Conservation (phyloP, 1,140 invertebrate species). For the Lasioglossum albipes region DNA sequence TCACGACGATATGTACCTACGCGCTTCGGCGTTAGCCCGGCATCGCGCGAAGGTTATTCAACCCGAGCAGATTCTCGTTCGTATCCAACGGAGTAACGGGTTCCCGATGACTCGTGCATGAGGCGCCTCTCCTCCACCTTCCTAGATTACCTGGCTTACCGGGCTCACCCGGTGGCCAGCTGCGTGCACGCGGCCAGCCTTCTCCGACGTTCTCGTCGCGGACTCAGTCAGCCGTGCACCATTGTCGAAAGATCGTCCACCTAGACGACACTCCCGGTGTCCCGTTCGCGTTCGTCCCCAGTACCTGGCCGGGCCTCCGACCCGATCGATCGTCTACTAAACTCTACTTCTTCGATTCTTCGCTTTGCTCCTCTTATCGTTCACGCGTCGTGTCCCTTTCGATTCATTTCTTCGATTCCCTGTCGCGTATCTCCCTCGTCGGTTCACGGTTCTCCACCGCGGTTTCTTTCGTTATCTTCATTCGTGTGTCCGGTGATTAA, state of each 20-base stretch:
- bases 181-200: slow-evolving; percentile 41
- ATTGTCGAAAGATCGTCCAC: slow-evolving; percentile 75
- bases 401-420: too few relatives aligned
- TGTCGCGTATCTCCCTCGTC: too few relatives aligned
- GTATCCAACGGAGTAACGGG: slow-evolving; percentile 64
- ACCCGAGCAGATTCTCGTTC: slow-evolving; percentile 69
- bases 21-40: slow-evolving; percentile 69
- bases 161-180: not conserved
- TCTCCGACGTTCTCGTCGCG: slow-evolving; percentile 44
- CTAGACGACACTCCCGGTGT: slow-evolving; percentile 38
- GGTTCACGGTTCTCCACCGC: too few relatives aligned
- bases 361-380: too few relatives aligned
- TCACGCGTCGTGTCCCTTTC: too few relatives aligned
- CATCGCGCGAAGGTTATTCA: slow-evolving; percentile 76
- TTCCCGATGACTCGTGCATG: slow-evolving; percentile 55
- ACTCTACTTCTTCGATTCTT: not conserved
- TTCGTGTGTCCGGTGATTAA: slow-evolving; percentile 33
- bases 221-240: slow-evolving; percentile 79
- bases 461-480: not conserved
- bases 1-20: slow-evolving; percentile 4
- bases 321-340: not conserved
- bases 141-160: slow-evolving; percentile 38
- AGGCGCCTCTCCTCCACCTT: slow-evolving; percentile 56
- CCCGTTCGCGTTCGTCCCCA: not conserved
- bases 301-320: not conserved